A percentile compares a stretch with the other conserved stretches of the same genome.
These are phyloP conservation scores for Lymantria dispar DNA, from an alignment of 2,888 invertebrate genomes.

Conservation along the genomic window DNA sequence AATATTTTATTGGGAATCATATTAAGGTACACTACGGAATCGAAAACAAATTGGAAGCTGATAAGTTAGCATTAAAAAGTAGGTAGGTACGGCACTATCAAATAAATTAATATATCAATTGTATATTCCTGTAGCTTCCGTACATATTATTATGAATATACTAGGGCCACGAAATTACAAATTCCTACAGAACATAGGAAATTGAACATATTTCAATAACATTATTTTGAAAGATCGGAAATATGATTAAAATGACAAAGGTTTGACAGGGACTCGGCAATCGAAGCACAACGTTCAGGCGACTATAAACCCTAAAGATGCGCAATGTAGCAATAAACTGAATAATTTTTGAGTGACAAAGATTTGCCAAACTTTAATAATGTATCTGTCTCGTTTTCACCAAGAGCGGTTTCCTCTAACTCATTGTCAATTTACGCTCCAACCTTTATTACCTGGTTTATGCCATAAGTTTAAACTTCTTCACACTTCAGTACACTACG, in stretches of 20 bases:
- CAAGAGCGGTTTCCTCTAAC: slow-evolving; percentile 46
- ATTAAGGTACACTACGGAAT: too few species aligned
- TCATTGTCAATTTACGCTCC: slow-evolving; percentile 43
- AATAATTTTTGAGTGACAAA: slow-evolving; percentile 43
- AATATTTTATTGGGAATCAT: too few species aligned
- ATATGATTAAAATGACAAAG: slow-evolving; percentile 80
- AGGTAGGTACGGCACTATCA: too few species aligned
- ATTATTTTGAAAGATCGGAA: slow-evolving; percentile 80
- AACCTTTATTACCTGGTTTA: slow-evolving; percentile 45
- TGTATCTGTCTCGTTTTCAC: slow-evolving; percentile 49
- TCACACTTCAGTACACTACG: slow-evolving; percentile 31
- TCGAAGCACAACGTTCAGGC: slow-evolving; percentile 41
- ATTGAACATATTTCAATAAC: slow-evolving; percentile 82
- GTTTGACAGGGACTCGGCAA: slow-evolving; percentile 70
- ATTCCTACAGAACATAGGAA: slow-evolving; percentile 66
- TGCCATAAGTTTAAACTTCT: slow-evolving; percentile 46
- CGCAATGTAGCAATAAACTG: slow-evolving; percentile 40
- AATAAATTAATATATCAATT: not conserved
- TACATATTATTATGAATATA: slow-evolving; percentile 14
- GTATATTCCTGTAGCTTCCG: not conserved
- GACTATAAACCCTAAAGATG: slow-evolving; percentile 56
- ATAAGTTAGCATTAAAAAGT: too few species aligned
- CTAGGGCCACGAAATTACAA: slow-evolving; percentile 58
- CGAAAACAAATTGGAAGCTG: too few species aligned
- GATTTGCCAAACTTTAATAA: slow-evolving; percentile 61